Conservation (phyloP, 2,797 vertebrate genomes). For the Staurois parvus region DNA sequence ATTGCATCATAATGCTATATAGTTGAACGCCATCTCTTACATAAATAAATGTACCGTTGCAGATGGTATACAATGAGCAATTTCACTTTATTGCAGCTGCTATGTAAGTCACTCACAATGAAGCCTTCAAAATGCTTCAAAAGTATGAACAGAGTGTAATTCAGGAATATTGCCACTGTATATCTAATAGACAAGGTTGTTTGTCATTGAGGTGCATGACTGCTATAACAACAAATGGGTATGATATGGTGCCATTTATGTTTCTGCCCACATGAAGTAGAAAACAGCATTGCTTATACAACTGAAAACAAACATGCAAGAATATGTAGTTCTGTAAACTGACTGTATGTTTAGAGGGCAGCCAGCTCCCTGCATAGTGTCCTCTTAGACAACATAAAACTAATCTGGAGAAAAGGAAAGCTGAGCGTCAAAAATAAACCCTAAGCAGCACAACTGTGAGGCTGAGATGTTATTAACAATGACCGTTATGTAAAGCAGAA, state of each 20-base stretch:
- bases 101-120: not conserved
- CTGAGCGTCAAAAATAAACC: not conserved
- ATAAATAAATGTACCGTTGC: not conserved
- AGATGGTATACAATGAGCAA: not conserved
- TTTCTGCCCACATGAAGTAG: not conserved
- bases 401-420: not conserved
- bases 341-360: not conserved
- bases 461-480: too few relatives aligned
- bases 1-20: not conserved
- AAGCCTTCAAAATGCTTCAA: not conserved
- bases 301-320: not conserved
- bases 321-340: not conserved
- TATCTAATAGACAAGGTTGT: not conserved
- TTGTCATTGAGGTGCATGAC: not conserved
- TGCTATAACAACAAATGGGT: not conserved
- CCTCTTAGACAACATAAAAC: not conserved
- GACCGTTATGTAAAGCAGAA: not conserved
- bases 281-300: not conserved
- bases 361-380: not conserved
- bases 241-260: not conserved
- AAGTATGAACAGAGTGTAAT: not conserved
- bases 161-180: not conserved
- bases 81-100: conserved; percentile 3
- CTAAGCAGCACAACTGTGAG: not conserved
- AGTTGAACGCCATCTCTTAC: not conserved